Base-by-base conservation (phyloP, 1,140 invertebrate species). In the Drosophila melanica region DNA sequence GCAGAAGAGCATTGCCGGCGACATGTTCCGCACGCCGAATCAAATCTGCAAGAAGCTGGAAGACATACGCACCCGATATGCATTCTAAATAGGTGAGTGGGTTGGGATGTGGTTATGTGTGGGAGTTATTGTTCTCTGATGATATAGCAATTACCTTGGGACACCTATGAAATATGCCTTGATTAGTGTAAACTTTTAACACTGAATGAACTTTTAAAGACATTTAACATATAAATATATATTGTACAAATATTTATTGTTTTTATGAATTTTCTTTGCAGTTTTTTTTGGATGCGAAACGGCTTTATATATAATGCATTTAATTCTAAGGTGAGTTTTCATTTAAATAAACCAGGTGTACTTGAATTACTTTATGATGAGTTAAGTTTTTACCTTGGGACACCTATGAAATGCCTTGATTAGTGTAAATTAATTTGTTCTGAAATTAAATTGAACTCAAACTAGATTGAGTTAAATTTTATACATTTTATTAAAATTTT, bases 1-100 rank as follows among this genome's bases (percentile, higher is more conserved):
- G 92, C 99, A 99, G 90, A 98, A 98, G 86, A 96, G 95, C 68
- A 99, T 99, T 62, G 96, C 98, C 1, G 95, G 96, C 33, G 98
- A 99, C 92, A 93, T 99, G 48, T 98, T 99, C 90, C 94, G 98
- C 81, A 98, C 97, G 3, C 95, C 98, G 0, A 98, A 97, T 54
- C 98, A 99, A 93, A 98, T 99, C 8, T 98, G 98, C 0, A 98
- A 98, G 92, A 98, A 98, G 92, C 93, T 98, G 3, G 98, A 98
- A 93, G 98, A 98, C 87, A 97, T 98, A 78, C 94, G 98, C 90
- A 98, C 97, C 1, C 94, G 97, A 93, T 98, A 98, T 86, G 98
- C 98, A 8, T 99, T 98, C 93, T 99, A 97, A 95, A 35, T 42
- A 85, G 77, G 71, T 78, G 55, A 73, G 70, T 53, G 4, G 0